A percentile compares a stretch with the other conserved stretches of the same genome.
Evolutionary conservation across 2,113 vertebrate genomes (phyloP).

Genomic region (Orthonyx spaldingii): DNA sequence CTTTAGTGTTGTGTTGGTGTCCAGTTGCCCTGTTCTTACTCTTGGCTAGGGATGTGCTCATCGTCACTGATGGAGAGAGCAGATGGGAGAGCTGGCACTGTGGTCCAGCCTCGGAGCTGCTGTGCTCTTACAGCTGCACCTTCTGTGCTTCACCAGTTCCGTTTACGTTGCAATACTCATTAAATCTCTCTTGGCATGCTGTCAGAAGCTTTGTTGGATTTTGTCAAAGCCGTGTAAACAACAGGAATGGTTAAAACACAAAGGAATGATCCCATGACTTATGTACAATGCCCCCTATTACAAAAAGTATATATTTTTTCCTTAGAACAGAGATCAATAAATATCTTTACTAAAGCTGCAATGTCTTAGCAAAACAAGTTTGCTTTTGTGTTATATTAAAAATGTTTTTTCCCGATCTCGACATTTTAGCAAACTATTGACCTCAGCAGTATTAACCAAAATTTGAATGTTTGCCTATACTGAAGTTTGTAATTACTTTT

Average conservation of each 20-base stretch:
- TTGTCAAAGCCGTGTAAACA: background rate
- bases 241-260: slow-evolving; percentile 6
- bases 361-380: background rate
- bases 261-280: background rate
- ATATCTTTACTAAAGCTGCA: background rate
- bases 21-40: background rate
- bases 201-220: slow-evolving; percentile 43
- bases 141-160: slow-evolving; percentile 21
- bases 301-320: background rate
- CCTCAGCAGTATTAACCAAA: background rate
- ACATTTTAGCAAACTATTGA: background rate
- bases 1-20: background rate
- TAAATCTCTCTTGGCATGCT: slow-evolving; percentile 23
- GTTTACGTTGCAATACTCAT: slow-evolving; percentile 25
- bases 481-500: background rate
- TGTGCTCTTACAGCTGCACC: slow-evolving; percentile 7
- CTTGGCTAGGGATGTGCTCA: background rate
- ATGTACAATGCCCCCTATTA: background rate
- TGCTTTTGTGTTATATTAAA: background rate
- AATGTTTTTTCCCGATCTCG: background rate
- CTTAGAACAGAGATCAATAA: background rate
- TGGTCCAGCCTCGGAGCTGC: background rate
- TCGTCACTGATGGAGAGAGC: accelerated
- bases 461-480: background rate
- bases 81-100: background rate